phyloP scores from a whole-genome alignment of 1,140 invertebrate genomes.

The Drosophila seguyi region DNA sequence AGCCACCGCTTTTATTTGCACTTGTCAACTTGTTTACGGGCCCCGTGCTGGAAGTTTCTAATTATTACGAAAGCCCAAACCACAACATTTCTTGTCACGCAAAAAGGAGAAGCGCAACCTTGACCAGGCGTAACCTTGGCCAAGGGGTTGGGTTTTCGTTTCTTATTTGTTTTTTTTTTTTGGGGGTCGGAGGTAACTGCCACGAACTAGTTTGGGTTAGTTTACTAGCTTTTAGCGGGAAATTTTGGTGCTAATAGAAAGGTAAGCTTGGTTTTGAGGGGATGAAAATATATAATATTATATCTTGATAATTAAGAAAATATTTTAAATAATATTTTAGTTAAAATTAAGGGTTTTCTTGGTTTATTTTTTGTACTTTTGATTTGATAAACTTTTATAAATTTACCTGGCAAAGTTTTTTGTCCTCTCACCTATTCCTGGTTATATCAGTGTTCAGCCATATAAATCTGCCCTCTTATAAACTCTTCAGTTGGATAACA shows the following conservation, averaged over 20 bases:
- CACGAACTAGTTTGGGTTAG: conserved; percentile 26
- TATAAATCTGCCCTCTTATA: conserved; percentile 30
- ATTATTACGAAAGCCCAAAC: conserved; percentile 36
- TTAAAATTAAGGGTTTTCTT: not conserved
- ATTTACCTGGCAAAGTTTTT: not conserved
- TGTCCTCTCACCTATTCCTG: not conserved
- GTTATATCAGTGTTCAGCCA: not conserved
- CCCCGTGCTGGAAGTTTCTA: conserved; percentile 43
- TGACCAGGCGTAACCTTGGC: conserved; percentile 50
- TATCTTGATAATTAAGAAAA: not conserved
- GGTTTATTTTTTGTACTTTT: not conserved
- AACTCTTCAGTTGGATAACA: conserved; percentile 24
- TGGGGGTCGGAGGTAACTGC: not conserved
- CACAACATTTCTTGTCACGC: conserved; percentile 50
- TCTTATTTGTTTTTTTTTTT: not conserved
- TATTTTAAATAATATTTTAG: not conserved
- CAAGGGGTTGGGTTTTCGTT: not conserved
- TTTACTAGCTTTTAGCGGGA: not conserved
- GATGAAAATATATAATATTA: too few species aligned
- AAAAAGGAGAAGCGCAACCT: conserved; percentile 37
- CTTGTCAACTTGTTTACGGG: conserved; percentile 62
- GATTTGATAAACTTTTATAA: not conserved
- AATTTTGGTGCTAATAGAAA: not conserved
- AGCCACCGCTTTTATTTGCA: conserved; percentile 46
- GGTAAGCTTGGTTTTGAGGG: not conserved